Percentiles rank a stretch among this genome's conserved stretches.
phyloP scores from a whole-genome alignment of 2,113 vertebrate species.

The Polyodon spathula region DNA sequence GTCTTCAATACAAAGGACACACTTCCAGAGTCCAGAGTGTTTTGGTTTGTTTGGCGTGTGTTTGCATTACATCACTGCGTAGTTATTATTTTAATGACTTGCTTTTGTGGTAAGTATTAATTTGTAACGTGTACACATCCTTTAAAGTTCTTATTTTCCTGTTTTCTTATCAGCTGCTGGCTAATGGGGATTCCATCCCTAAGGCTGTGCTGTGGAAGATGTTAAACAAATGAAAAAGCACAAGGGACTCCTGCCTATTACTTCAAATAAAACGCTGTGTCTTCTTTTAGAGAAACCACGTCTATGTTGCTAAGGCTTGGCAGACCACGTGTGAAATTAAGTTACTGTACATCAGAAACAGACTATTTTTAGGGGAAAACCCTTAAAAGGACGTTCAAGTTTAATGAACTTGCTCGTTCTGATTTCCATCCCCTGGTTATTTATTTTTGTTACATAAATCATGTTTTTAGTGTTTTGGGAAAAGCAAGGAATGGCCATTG shows the following conservation, averaged over 20 bases:
- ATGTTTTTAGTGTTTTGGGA: conserved; percentile 10
- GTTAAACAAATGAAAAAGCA: background rate
- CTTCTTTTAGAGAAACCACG: conserved; percentile 17
- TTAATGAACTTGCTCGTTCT: conserved; percentile 6
- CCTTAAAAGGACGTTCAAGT: conserved; percentile 8
- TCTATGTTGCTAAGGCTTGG: conserved; percentile 15
- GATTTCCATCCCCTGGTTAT: conserved; percentile 7
- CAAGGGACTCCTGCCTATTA: too few species aligned
- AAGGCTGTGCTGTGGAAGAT: background rate
- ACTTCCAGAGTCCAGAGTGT: too few species aligned
- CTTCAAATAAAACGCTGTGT: conserved; percentile 7
- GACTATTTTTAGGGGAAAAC: conserved; percentile 5
- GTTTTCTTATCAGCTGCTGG: background rate
- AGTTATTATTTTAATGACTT: conserved; percentile 30
- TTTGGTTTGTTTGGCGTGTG: background rate
- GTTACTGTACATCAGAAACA: conserved; percentile 17
- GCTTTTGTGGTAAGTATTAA: background rate
- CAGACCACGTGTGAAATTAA: conserved; percentile 1
- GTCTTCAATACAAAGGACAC: too few species aligned
- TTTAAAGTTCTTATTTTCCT: background rate
- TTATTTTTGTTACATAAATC: background rate
- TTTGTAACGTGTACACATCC: background rate
- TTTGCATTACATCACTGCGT: conserved; percentile 39
- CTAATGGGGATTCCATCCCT: background rate
- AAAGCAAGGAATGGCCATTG: conserved; percentile 2